phyloP scores from a whole-genome alignment of 2,113 vertebrate genomes.

The Phalacrocorax brasilianus region DNA sequence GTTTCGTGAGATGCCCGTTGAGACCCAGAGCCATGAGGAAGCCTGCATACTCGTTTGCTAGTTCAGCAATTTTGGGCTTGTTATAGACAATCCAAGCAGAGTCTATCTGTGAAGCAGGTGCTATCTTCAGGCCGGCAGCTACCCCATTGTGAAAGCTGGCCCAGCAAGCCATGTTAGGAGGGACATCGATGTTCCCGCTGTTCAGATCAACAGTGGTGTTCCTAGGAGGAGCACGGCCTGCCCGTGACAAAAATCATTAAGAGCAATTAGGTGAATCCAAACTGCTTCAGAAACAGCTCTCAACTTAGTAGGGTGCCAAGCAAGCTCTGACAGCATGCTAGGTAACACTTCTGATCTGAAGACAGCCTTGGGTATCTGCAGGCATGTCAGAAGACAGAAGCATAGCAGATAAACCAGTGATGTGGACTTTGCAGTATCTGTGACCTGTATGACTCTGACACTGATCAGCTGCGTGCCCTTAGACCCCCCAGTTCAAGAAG shows the following conservation, averaged over 20 bases:
- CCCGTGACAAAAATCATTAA: neutral
- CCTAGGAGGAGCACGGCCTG: constrained; percentile 91
- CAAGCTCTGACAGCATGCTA: neutral
- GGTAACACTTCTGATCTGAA: neutral
- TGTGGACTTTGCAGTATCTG: neutral
- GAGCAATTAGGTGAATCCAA: neutral
- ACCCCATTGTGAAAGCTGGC: constrained; percentile 98
- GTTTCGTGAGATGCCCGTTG: constrained; percentile 94
- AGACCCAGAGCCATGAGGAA: constrained; percentile 97
- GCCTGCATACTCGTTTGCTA: constrained; percentile 94
- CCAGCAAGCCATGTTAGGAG: constrained; percentile 97
- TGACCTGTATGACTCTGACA: neutral
- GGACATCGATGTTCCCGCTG: constrained; percentile 96
- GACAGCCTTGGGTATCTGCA: neutral
- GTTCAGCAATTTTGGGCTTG: constrained; percentile 92
- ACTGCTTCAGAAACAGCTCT: neutral
- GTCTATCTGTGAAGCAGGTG: constrained; percentile 93
- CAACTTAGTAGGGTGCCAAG: neutral
- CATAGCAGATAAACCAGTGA: neutral
- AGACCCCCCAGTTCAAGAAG: too few species aligned
- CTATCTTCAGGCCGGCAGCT: constrained; percentile 93
- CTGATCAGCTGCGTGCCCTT: rapidly evolving
- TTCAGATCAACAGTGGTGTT: constrained; percentile 95
- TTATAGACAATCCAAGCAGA: constrained; percentile 99
- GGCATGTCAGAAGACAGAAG: neutral